phyloP scores from a whole-genome alignment of 2,888 invertebrate species.

The Cheilosia urbana region DNA sequence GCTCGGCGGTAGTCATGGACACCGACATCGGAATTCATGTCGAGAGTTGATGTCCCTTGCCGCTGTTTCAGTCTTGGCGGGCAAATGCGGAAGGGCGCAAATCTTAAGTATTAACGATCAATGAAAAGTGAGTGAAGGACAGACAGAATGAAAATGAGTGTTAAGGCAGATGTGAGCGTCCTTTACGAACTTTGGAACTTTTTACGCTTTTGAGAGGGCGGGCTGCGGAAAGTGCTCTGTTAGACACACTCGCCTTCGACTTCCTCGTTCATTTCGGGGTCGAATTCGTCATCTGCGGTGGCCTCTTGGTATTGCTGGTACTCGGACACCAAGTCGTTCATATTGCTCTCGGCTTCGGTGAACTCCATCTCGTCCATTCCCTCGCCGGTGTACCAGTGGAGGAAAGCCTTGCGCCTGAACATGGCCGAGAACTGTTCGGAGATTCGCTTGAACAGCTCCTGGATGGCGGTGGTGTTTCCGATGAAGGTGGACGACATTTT shows the following conservation, averaged over 20 bases:
- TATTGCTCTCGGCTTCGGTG: slow-evolving; percentile 97
- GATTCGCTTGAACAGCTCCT: slow-evolving; percentile 90
- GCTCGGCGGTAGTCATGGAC: background rate
- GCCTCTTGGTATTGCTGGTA: slow-evolving; percentile 98
- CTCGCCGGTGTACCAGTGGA: slow-evolving; percentile 95
- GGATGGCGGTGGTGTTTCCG: slow-evolving; percentile 90
- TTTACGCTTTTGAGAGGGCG: slow-evolving; percentile 44
- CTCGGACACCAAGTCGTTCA: slow-evolving; percentile 95
- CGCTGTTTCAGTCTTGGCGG: slow-evolving; percentile 15
- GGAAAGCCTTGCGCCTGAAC: slow-evolving; percentile 91
- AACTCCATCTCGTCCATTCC: slow-evolving; percentile 99
- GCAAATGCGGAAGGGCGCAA: slow-evolving; percentile 3
- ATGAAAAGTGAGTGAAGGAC: slow-evolving; percentile 28
- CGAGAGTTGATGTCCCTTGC: slow-evolving; percentile 3
- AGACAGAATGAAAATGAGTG: slow-evolving; percentile 21
- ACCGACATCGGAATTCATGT: slow-evolving; percentile 39
- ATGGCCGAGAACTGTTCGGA: slow-evolving; percentile 91
- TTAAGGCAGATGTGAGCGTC: slow-evolving; percentile 57
- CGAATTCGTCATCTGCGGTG: slow-evolving; percentile 94
- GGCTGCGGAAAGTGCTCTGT: slow-evolving; percentile 56
- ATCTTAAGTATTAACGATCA: slow-evolving; percentile 47
- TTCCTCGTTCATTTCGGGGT: slow-evolving; percentile 90
- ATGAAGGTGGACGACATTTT: slow-evolving; percentile 93
- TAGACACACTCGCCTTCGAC: slow-evolving; percentile 85
- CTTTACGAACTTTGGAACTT: slow-evolving; percentile 73